Base-by-base conservation (phyloP, 1,140 invertebrate species). In the Teleogryllus occipitalis region DNA sequence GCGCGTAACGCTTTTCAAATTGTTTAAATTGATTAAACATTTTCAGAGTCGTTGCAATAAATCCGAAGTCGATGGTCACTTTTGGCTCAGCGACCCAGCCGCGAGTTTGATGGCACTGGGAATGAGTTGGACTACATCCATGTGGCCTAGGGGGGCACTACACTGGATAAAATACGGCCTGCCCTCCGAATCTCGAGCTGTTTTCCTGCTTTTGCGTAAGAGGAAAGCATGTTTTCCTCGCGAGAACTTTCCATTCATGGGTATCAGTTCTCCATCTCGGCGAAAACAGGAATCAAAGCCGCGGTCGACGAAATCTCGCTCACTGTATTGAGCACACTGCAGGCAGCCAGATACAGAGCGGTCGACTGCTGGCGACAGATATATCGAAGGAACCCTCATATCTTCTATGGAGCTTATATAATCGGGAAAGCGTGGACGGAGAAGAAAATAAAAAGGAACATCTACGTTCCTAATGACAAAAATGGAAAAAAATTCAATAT, bases 61-160 rank as follows among this genome's bases (percentile, higher is more conserved):
- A 65, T 65, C 18, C 54, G 18, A 65, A 65, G 54, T 65, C 54
- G 54, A 65, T 65, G 54, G 54, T 65, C 54, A 65, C 54, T 65
- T 65, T 65, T 65, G 54, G 54, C 54, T 10, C 54, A 14, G 54
- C 54, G 10, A 14, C 54, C 54, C 0, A 18, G 10, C 18, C 18
- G 54, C 54, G 0, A 65, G 54, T 65, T 65, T 65, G 54, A 65
- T 65, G 54, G 54, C 54, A 14, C 54, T 65, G 54, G 54, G 18
- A 65, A 65, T 65, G 54, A 65, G 54, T 65, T 65, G 54, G 54
- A 65, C 54, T 65, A 65, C 54, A 65, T 65, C 54, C 54, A 65
- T 65, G 54, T 7, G 18, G 18, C 54, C 18, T 10, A 65, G 54
- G 18, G 54, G 54, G 54, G 54, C 18, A 14, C 10, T 65, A 18